Evolutionary conservation across 2,888 invertebrate genomes (phyloP).

Genomic region (Drepanosiphum platanoidis): DNA sequence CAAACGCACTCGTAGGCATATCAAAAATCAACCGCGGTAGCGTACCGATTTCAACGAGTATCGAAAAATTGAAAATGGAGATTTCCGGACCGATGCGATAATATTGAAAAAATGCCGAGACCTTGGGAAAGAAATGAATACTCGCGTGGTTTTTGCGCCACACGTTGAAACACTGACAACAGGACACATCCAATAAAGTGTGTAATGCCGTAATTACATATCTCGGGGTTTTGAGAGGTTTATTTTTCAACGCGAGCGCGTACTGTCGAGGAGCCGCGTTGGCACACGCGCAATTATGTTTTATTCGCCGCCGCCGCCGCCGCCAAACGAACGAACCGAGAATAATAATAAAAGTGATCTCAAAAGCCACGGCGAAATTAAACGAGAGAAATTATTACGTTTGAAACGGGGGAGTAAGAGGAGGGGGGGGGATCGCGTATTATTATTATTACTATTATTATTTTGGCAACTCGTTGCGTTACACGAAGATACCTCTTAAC

Average conservation of each 20-base stretch:
- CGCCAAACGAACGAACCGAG: no score
- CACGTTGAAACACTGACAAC: background rate
- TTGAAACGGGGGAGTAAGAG: background rate
- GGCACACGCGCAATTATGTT: background rate
- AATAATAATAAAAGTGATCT: background rate
- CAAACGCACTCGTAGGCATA: no score
- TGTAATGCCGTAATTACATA: background rate
- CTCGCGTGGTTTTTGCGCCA: background rate
- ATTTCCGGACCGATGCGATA: no score
- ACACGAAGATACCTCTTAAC: background rate
- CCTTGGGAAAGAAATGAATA: background rate
- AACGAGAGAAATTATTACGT: conserved; percentile 3
- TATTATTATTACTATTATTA: no score
- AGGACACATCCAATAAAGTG: background rate
- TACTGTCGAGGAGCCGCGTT: background rate
- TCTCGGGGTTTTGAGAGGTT: background rate
- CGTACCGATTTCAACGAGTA: no score
- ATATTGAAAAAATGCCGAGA: background rate
- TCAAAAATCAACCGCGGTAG: no score
- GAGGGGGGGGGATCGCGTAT: background rate
- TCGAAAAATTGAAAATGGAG: no score
- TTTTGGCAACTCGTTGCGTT: conserved; percentile 23
- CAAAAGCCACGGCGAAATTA: background rate
- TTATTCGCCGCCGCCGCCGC: background rate
- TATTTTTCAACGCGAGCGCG: background rate